Conservation (phyloP, 2,113 vertebrate species). For the Tachysurus vachellii region DNA sequence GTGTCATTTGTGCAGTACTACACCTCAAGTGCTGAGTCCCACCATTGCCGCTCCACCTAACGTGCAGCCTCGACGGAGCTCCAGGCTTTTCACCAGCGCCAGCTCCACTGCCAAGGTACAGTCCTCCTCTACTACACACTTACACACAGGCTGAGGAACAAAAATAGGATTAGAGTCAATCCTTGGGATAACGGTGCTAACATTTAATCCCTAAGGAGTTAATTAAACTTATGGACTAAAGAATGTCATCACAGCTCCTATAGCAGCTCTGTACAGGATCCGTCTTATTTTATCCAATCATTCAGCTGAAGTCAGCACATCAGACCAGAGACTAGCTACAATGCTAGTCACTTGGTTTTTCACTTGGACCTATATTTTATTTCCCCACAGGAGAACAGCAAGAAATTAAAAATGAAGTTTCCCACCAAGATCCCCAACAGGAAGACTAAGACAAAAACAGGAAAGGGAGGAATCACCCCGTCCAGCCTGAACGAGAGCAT, state of each 20-base stretch:
- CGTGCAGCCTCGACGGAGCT: slow-evolving; percentile 92
- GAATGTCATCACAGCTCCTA: not conserved
- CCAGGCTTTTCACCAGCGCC: slow-evolving; percentile 94
- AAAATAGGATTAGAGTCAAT: not conserved
- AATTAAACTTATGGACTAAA: not conserved
- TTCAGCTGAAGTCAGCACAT: not conserved
- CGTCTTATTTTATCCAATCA: not conserved
- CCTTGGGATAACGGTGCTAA: not conserved
- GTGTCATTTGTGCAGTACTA: slow-evolving; percentile 74
- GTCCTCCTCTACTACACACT: not conserved
- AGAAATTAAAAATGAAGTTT: slow-evolving; percentile 99
- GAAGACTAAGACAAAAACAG: slow-evolving; percentile 96
- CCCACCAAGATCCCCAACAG: slow-evolving; percentile 97
- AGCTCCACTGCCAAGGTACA: slow-evolving; percentile 96
- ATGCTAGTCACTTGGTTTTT: not conserved
- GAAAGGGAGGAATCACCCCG: slow-evolving; percentile 88
- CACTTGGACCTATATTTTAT: not conserved
- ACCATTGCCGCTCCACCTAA: slow-evolving; percentile 96
- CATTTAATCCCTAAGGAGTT: not conserved
- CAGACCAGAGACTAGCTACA: not conserved
- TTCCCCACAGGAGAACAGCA: slow-evolving; percentile 89
- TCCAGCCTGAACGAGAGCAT: slow-evolving; percentile 93
- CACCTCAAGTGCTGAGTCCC: slow-evolving; percentile 97
- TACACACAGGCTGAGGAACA: not conserved
- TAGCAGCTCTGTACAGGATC: not conserved